These are phyloP conservation scores for Helicorthomorpha holstii DNA, from an alignment of 1,140 invertebrate species.

Conservation along the genomic window DNA sequence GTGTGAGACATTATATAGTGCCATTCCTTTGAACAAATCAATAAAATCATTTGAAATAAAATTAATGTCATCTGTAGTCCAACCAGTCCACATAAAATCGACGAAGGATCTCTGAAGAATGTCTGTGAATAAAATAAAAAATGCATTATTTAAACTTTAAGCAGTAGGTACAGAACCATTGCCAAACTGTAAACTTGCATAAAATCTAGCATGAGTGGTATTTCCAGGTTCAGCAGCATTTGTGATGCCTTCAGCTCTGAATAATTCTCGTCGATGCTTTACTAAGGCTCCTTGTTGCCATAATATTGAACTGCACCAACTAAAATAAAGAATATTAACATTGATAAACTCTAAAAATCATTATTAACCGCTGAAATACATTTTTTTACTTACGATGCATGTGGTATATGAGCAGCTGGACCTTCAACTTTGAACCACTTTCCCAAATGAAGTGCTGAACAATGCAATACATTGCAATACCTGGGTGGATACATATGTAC, in stretches of 20 bases:
- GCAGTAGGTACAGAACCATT: background rate
- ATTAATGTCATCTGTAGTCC: constrained; percentile 53
- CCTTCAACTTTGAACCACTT: constrained; percentile 58
- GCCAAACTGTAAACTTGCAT: constrained; percentile 41
- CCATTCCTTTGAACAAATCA: constrained; percentile 68
- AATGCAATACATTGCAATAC: constrained; percentile 76
- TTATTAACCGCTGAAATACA: constrained; percentile 3
- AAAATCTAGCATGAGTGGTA: constrained; percentile 57
- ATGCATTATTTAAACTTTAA: constrained; percentile 2
- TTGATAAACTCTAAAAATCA: constrained; percentile 5
- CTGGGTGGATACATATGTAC: constrained; percentile 54
- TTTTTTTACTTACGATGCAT: constrained; percentile 31
- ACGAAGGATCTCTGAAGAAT: constrained; percentile 72
- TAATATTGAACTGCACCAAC: constrained; percentile 51
- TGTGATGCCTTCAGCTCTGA: constrained; percentile 55
- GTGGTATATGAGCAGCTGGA: constrained; percentile 39
- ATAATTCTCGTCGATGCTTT: constrained; percentile 57
- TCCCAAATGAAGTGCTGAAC: constrained; percentile 74
- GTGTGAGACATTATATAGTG: constrained; percentile 73
- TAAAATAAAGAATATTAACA: constrained; percentile 14
- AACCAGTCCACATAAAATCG: constrained; percentile 53
- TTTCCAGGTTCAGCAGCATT: constrained; percentile 67
- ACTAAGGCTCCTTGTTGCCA: constrained; percentile 65
- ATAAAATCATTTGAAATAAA: constrained; percentile 51
- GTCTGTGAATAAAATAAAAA: constrained; percentile 37